Percentiles rank a stretch among this genome's conserved stretches.
These are phyloP conservation scores for Nerophis lumbriciformis DNA, from an alignment of 2,113 vertebrate genomes.

Conservation along the genomic window DNA sequence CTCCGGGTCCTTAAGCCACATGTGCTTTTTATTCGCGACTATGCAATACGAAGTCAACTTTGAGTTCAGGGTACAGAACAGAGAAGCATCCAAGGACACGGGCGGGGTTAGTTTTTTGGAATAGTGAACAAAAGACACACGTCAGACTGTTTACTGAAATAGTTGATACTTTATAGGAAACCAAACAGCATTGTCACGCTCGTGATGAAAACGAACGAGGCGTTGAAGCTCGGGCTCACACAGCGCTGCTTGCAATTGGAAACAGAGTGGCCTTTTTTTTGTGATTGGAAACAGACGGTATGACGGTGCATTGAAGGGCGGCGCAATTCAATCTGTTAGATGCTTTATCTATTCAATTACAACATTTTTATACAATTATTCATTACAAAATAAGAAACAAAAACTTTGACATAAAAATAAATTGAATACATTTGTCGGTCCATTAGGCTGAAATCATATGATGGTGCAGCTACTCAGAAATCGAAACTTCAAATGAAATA, in stretches of 20 bases:
- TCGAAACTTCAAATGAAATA: constrained; percentile 11
- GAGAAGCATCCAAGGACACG: constrained; percentile 44
- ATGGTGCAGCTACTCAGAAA: constrained; percentile 13
- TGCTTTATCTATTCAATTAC: not conserved
- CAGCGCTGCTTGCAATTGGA: constrained; percentile 27
- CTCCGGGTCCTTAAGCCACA: constrained; percentile 19
- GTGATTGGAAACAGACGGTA: constrained; percentile 48
- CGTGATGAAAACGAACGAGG: constrained; percentile 19
- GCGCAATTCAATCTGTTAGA: constrained; percentile 12
- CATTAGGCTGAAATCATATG: not conserved
- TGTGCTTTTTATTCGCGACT: constrained; percentile 38
- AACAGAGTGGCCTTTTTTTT: constrained; percentile 23
- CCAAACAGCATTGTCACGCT: constrained; percentile 12
- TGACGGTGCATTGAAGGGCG: not conserved
- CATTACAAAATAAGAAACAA: not conserved
- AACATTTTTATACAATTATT: constrained; percentile 1
- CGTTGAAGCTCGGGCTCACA: constrained; percentile 1
- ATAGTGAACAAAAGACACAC: constrained; percentile 34
- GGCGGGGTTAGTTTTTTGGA: constrained; percentile 43
- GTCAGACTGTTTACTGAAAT: constrained; percentile 9
- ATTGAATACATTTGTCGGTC: not conserved
- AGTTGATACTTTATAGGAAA: constrained; percentile 31
- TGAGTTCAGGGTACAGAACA: constrained; percentile 27
- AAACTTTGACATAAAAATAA: not conserved
- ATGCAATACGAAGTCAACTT: constrained; percentile 44